A percentile compares a stretch with the other conserved stretches of the same genome.
These are phyloP conservation scores for Charina bottae DNA, from an alignment of 2,113 vertebrate species.

Conservation along the genomic window DNA sequence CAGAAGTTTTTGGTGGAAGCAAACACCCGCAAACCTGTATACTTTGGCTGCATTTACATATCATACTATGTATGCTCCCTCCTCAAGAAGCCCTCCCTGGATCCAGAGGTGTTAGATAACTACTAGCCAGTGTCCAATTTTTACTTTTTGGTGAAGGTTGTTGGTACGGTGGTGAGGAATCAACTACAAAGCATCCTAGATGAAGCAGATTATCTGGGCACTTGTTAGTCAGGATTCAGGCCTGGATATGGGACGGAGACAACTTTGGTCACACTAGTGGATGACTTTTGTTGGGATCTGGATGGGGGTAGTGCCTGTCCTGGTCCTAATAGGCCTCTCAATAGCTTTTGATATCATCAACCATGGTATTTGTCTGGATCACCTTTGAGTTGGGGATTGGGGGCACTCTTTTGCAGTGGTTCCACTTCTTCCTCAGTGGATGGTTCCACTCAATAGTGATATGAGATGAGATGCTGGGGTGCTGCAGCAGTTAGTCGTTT, in stretches of 20 bases:
- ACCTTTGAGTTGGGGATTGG: not conserved
- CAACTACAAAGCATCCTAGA: not conserved
- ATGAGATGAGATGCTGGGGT: not conserved
- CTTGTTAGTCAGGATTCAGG: not conserved
- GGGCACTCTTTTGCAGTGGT: not conserved
- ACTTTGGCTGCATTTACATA: too few relatives aligned
- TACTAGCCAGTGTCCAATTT: too few relatives aligned
- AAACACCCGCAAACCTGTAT: too few relatives aligned
- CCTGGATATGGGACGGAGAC: not conserved
- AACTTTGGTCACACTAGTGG: not conserved
- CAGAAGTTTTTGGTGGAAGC: too few relatives aligned
- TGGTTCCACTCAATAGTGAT: not conserved
- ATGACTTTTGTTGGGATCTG: not conserved
- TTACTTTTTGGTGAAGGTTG: not conserved
- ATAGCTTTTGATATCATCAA: not conserved
- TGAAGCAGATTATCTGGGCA: not conserved
- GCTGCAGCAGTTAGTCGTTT: not conserved
- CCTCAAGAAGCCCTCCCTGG: too few relatives aligned
- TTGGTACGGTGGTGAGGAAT: not conserved
- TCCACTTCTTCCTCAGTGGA: not conserved
- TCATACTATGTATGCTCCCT: too few relatives aligned
- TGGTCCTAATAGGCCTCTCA: not conserved
- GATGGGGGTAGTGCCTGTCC: not conserved
- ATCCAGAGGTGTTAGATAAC: too few relatives aligned
- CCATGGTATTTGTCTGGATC: not conserved